A percentile compares a stretch with the other conserved stretches of the same genome.
Evolutionary conservation across 2,888 invertebrate genomes (phyloP).

Genomic region (Cosmorhoe ocellata): DNA sequence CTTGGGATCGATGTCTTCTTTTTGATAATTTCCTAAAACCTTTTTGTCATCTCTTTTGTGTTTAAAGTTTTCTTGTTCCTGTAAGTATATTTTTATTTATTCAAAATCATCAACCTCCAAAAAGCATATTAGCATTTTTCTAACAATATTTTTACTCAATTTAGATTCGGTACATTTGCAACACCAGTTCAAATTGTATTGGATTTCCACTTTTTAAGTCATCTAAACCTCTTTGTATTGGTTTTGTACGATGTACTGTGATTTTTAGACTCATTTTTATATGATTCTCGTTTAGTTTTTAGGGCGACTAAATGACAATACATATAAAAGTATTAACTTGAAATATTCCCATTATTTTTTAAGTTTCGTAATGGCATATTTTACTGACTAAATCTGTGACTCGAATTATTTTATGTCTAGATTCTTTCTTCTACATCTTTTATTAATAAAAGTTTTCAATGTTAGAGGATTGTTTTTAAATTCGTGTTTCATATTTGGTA

Average conservation of each 20-base stretch:
- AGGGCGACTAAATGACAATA: conserved; percentile 82
- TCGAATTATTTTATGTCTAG: background rate
- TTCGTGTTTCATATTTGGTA: conserved; percentile 43
- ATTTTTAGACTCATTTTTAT: conserved; percentile 55
- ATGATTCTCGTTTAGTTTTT: conserved; percentile 79
- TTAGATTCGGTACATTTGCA: conserved; percentile 14
- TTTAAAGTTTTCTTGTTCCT: conserved; percentile 51
- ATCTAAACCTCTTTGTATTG: background rate
- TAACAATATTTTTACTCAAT: conserved; percentile 22
- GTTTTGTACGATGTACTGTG: conserved; percentile 34
- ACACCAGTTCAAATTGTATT: background rate
- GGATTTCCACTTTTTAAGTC: conserved; percentile 13
- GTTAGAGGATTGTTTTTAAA: conserved; percentile 48
- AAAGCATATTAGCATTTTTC: conserved; percentile 28
- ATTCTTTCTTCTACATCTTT: conserved; percentile 58
- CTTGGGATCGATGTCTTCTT: background rate
- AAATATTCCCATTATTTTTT: conserved; percentile 70
- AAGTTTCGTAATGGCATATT: conserved; percentile 54
- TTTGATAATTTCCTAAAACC: conserved; percentile 24
- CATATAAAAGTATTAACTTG: conserved; percentile 73
- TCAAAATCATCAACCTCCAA: conserved; percentile 28
- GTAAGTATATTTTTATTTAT: conserved; percentile 22
- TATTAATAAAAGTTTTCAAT: conserved; percentile 49
- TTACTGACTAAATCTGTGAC: conserved; percentile 31
- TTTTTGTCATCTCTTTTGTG: conserved; percentile 49